Conservation (phyloP, 2,113 vertebrate genomes). For the Chamaea fasciata region DNA sequence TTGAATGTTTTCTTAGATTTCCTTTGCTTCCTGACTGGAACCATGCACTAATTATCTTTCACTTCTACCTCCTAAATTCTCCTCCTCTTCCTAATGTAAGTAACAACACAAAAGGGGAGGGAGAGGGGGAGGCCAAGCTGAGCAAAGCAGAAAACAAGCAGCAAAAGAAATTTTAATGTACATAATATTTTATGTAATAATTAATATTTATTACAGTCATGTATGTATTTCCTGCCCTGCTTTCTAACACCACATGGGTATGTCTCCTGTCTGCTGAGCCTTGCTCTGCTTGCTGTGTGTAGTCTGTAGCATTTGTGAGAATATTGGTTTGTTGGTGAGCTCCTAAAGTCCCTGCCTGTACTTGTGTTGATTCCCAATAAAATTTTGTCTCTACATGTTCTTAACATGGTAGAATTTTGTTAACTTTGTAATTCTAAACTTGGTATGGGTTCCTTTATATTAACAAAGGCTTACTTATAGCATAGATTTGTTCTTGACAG, state of each 20-base stretch:
- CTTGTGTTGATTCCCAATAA: background rate
- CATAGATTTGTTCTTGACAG: background rate
- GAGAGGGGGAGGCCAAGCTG: conserved; percentile 24
- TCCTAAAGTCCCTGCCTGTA: background rate
- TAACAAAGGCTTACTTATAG: background rate
- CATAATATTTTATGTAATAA: background rate
- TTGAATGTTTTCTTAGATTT: conserved; percentile 52
- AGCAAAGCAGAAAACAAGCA: conserved; percentile 6
- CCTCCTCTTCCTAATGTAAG: conserved; percentile 72
- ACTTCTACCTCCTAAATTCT: conserved; percentile 66
- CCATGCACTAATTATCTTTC: conserved; percentile 61
- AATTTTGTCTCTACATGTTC: background rate
- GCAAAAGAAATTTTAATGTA: background rate
- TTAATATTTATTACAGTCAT: background rate
- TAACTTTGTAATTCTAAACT: background rate
- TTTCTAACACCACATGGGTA: conserved; percentile 67
- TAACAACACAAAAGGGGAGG: conserved; percentile 48
- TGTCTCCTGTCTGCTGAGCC: conserved; percentile 94
- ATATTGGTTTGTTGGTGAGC: background rate
- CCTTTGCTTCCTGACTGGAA: conserved; percentile 27
- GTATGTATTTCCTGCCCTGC: conserved; percentile 31
- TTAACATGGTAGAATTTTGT: background rate
- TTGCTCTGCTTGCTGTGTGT: conserved; percentile 65
- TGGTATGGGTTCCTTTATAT: background rate
- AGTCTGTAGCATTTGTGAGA: conserved; percentile 44